Percentiles rank a stretch among this genome's conserved stretches.
Evolutionary conservation across 2,797 vertebrate genomes (phyloP).

Genomic region (Semotilus atromaculatus): DNA sequence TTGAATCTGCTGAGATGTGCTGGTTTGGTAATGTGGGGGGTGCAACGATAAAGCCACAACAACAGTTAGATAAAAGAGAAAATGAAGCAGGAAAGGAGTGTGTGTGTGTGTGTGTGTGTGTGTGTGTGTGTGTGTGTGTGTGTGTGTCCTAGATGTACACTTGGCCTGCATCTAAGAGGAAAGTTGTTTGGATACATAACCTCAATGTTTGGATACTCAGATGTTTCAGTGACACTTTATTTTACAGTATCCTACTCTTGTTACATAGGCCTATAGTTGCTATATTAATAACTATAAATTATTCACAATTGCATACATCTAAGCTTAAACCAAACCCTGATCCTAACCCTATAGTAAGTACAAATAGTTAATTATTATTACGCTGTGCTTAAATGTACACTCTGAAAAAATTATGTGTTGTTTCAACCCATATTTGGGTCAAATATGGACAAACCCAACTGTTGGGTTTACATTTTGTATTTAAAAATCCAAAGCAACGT

Average conservation of each 20-base stretch:
- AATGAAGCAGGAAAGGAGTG: slow-evolving; percentile 33
- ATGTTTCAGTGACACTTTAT: neutral
- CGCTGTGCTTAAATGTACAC: too few relatives aligned
- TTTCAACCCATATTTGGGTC: neutral
- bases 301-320: neutral
- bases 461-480: too few relatives aligned
- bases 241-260: neutral
- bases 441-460: neutral
- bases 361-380: neutral
- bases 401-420: neutral
- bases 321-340: neutral
- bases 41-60: slow-evolving; percentile 35
- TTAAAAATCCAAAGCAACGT: neutral
- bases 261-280: neutral
- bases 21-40: slow-evolving; percentile 30
- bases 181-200: neutral
- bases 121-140: neutral
- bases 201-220: neutral
- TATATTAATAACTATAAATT: neutral
- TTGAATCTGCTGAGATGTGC: slow-evolving; percentile 51
- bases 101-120: neutral
- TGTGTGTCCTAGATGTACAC: slow-evolving; percentile 13
- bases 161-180: neutral
- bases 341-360: neutral
- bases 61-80: slow-evolving; percentile 52